Base-by-base conservation (phyloP, 2,113 vertebrate species). In the Nannospalax galili region DNA sequence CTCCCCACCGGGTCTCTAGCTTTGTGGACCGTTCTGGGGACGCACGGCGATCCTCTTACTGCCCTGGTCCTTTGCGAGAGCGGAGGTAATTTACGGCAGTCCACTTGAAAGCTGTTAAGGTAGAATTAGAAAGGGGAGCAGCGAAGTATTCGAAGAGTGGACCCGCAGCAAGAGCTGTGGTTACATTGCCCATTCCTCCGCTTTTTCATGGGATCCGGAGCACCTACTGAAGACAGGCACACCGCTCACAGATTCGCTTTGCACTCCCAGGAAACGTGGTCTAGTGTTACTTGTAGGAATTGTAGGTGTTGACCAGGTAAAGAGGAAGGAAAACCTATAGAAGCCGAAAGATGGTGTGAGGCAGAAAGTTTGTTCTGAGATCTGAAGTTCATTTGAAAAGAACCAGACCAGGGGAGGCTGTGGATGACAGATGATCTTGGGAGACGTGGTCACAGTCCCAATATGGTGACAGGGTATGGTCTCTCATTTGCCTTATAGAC, bases 1-100 rank as follows among this genome's bases (percentile, higher is more conserved):
- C 15, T 26, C 19, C 40, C 48, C 28, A 32, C 60, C 20, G 42
- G 42, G 93, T 62, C 42, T 62, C 56, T 28, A 73, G 85, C 48
- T 20, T 69, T 32, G 92, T 62, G 67, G 80, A 60, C 73, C 94
- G 92, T 96, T 96, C 72, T 22, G 32, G 82, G 70, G 64, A 1
- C 78, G 16, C 60, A 82, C 62, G 64, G 75, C 88, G 52, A 48
- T 78, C 93, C 22, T 81, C 64, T 88, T 70, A 73, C 56, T 62
- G 3, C 74, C 56, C 42, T 26, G 60, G 67, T 64, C 32, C 32
- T 89, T 67, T 0, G 6, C 17, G 73, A 69, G 60, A 72, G 78
- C 45, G 7, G 32, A 20, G 80, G 35, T 35, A 16, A 92, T 94
- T 52, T n/a, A n/a, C n/a, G 11, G 56, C 75, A 3, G 69, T 48